Conservation (phyloP, 2,888 invertebrate species). For the Sesia bembeciformis region DNA sequence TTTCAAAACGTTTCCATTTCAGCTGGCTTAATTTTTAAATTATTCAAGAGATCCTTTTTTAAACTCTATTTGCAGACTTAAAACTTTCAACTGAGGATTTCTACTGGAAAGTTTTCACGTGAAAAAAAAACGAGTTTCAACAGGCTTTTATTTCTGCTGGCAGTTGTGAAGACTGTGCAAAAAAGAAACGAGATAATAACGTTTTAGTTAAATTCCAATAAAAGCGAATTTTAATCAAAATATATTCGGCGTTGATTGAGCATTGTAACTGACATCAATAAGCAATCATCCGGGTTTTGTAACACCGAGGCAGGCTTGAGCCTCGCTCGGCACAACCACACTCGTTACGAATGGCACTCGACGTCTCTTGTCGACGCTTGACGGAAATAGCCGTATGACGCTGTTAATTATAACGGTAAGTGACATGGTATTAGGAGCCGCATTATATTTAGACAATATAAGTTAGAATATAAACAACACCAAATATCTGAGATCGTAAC, state of each 20-base stretch:
- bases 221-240: background rate
- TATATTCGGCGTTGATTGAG: conserved; percentile 43
- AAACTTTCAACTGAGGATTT: background rate
- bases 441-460: too few species aligned
- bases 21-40: background rate
- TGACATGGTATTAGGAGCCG: too few species aligned
- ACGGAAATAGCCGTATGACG: too few species aligned
- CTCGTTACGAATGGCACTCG: background rate
- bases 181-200: background rate
- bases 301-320: conserved; percentile 21
- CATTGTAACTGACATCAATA: conserved; percentile 54
- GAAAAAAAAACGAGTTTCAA: background rate
- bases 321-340: background rate
- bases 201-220: background rate
- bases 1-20: background rate
- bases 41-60: background rate
- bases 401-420: too few species aligned
- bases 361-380: too few species aligned
- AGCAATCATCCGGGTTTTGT: conserved; percentile 48
- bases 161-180: background rate
- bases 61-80: background rate
- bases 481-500: too few species aligned
- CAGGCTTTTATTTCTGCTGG: background rate
- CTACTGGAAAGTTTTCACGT: background rate
- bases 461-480: too few species aligned